Evolutionary conservation across 2,888 invertebrate species (phyloP).

Genomic region (Drosophila tanythrix): DNA sequence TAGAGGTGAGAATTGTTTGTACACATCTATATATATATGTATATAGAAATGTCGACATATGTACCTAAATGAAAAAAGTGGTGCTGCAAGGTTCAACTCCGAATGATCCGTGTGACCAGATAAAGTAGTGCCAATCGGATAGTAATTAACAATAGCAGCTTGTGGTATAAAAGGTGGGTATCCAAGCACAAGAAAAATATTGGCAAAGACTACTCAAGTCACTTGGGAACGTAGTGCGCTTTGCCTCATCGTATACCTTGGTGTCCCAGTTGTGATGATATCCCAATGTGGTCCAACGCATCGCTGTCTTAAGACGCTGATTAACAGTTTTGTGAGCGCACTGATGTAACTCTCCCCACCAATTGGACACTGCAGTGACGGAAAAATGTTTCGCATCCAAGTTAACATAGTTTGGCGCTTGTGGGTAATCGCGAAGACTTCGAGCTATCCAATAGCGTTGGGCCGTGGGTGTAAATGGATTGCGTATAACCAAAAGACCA

Average conservation of each 20-base stretch:
- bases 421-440: slow-evolving; percentile 91
- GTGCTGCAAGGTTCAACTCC: slow-evolving; percentile 93
- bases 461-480: slow-evolving; percentile 92
- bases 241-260: slow-evolving; percentile 92
- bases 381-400: slow-evolving; percentile 73
- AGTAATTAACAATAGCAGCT: slow-evolving; percentile 98
- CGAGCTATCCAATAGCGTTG: slow-evolving; percentile 93
- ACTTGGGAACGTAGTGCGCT: slow-evolving; percentile 89
- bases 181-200: slow-evolving; percentile 88
- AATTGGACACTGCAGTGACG: slow-evolving; percentile 86
- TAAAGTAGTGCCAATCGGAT: slow-evolving; percentile 95
- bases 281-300: slow-evolving; percentile 98
- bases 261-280: slow-evolving; percentile 99
- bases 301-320: slow-evolving; percentile 82
- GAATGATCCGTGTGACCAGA: slow-evolving; percentile 98
- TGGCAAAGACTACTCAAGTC: slow-evolving; percentile 89
- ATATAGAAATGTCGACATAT: neutral
- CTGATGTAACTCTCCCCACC: slow-evolving; percentile 86
- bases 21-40: too few relatives aligned
- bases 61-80: slow-evolving; percentile 95
- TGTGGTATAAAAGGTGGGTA: slow-evolving; percentile 89
- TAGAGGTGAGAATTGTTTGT: neutral
- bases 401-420: slow-evolving; percentile 87
- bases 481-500: slow-evolving; percentile 92
- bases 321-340: slow-evolving; percentile 57